Percentiles rank a stretch among this genome's conserved stretches.
These are phyloP conservation scores for Halesus radiatus DNA, from an alignment of 1,140 invertebrate species.

Conservation along the genomic window DNA sequence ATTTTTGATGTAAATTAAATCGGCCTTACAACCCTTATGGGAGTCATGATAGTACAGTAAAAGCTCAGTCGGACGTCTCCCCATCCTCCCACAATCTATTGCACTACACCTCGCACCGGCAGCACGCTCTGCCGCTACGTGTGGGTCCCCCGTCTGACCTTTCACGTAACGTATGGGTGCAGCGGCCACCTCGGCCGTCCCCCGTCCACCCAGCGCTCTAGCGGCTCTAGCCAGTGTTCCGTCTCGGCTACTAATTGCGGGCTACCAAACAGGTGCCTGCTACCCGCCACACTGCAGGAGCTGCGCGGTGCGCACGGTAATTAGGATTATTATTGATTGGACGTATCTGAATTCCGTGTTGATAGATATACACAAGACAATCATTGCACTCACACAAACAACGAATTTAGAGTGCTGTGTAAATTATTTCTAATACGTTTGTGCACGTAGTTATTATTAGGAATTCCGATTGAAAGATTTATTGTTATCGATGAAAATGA, in stretches of 20 bases:
- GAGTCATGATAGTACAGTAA: background rate
- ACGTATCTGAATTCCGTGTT: background rate
- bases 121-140: constrained; percentile 21
- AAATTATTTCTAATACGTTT: too few species aligned
- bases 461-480: too few species aligned
- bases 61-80: background rate
- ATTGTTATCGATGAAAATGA: too few species aligned
- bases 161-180: constrained; percentile 45
- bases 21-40: too few species aligned
- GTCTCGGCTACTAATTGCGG: constrained; percentile 36
- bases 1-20: too few species aligned
- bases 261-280: constrained; percentile 45
- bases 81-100: background rate
- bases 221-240: background rate
- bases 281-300: background rate
- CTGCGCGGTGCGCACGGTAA: background rate
- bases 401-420: too few species aligned
- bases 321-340: background rate
- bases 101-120: background rate
- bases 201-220: too few species aligned
- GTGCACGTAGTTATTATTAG: too few species aligned
- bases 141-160: constrained; percentile 41
- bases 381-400: too few species aligned
- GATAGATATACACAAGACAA: too few species aligned
- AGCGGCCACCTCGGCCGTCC: background rate